Evolutionary conservation across 2,113 vertebrate genomes (phyloP).

Genomic region (Rissa tridactyla): DNA sequence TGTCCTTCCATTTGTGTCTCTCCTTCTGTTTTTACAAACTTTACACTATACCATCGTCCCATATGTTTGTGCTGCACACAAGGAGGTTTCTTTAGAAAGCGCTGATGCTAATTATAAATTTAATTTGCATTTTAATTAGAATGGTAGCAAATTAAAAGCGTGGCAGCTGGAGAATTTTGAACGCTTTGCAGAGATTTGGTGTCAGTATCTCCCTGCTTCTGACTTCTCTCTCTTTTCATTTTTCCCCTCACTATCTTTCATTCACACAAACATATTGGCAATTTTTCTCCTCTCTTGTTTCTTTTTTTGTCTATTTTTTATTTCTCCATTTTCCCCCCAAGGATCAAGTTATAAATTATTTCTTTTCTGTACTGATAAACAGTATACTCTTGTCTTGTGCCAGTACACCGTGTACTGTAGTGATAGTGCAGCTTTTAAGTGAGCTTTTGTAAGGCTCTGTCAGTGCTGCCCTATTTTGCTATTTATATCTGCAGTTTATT

Average conservation of each 20-base stretch:
- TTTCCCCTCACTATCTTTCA: conserved; percentile 76
- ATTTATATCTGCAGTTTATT: conserved; percentile 33
- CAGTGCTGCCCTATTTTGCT: background rate
- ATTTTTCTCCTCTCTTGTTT: conserved; percentile 52
- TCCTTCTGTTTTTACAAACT: conserved; percentile 80
- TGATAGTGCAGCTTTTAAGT: conserved; percentile 45
- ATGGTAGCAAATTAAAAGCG: conserved; percentile 99
- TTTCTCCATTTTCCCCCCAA: conserved; percentile 36
- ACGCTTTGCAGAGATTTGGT: conserved; percentile 88
- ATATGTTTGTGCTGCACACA: conserved; percentile 94
- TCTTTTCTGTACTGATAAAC: conserved; percentile 68
- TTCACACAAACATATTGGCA: conserved; percentile 76
- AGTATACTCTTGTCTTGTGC: conserved; percentile 55
- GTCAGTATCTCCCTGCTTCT: conserved; percentile 83
- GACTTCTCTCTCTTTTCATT: conserved; percentile 76
- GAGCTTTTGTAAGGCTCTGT: conserved; percentile 35
- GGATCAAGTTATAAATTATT: conserved; percentile 70
- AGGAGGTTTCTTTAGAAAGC: conserved; percentile 98
- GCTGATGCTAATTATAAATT: conserved; percentile 99
- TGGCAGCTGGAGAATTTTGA: conserved; percentile 99
- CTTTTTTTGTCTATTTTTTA: conserved; percentile 45
- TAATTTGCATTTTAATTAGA: conserved; percentile 99
- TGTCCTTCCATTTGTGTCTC: conserved; percentile 52
- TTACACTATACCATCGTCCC: conserved; percentile 81
- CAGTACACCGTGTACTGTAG: conserved; percentile 19